These are phyloP conservation scores for Tolmerus cingulatus DNA, from an alignment of 2,888 invertebrate species.

Conservation along the genomic window DNA sequence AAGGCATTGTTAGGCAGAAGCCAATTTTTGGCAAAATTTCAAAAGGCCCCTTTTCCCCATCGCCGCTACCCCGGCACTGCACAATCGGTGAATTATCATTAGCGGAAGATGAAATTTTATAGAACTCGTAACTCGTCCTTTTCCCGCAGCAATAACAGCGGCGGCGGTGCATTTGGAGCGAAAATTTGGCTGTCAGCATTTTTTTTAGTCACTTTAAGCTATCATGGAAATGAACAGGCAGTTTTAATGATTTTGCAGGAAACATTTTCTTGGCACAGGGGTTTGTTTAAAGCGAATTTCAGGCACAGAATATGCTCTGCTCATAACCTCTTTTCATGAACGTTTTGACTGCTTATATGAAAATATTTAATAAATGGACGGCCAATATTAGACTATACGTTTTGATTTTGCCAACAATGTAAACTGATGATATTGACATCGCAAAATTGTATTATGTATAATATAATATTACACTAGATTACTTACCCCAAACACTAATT, in stretches of 20 bases:
- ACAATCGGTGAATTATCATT: slow-evolving; percentile 29
- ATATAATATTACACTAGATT: no score
- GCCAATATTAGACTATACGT: background rate
- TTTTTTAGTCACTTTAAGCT: background rate
- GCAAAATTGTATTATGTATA: no score
- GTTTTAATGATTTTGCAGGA: background rate
- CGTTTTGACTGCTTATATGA: background rate
- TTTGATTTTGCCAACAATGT: background rate
- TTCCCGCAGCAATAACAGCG: background rate
- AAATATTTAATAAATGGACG: background rate
- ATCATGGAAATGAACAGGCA: background rate
- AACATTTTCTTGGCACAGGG: background rate
- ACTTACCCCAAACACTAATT: no score
- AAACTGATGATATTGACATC: no score
- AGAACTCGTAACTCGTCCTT: background rate
- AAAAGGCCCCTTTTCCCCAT: background rate
- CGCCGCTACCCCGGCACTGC: background rate
- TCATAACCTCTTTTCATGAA: background rate
- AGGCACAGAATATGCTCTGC: background rate
- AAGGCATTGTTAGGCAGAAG: background rate
- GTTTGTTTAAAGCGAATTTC: background rate
- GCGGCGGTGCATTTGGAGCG: background rate
- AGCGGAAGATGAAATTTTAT: slow-evolving; percentile 19
- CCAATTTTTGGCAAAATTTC: slow-evolving; percentile 20
- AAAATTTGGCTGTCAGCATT: background rate